These are phyloP conservation scores for Silurus glanis DNA, from an alignment of 2,113 vertebrate genomes.

Conservation along the genomic window DNA sequence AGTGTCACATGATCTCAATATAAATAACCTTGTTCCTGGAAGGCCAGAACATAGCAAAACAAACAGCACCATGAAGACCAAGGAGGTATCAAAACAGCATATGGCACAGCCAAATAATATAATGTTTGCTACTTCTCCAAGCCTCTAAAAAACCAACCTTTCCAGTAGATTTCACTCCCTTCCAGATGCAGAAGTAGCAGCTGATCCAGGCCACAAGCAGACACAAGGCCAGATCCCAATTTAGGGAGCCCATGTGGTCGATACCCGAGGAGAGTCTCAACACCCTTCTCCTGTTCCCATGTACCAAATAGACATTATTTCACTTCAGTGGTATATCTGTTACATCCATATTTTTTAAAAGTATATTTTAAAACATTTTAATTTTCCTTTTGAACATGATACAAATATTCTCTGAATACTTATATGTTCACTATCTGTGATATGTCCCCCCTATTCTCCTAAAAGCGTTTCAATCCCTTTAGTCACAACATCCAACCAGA, in stretches of 20 bases:
- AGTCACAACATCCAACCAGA: background rate
- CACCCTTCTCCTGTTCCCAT: constrained; percentile 76
- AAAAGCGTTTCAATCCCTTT: background rate
- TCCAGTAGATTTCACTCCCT: constrained; percentile 89
- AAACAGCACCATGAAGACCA: background rate
- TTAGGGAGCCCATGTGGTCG: constrained; percentile 81
- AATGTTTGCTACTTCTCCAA: background rate
- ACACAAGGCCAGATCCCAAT: constrained; percentile 85
- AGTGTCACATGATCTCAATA: background rate
- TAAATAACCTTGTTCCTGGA: constrained; percentile 1
- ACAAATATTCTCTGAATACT: background rate
- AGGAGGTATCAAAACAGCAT: background rate
- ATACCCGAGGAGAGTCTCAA: constrained; percentile 83
- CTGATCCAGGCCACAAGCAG: constrained; percentile 81
- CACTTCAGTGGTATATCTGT: background rate
- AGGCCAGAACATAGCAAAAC: background rate
- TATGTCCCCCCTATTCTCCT: background rate
- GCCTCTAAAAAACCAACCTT: constrained; percentile 73
- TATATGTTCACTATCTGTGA: background rate
- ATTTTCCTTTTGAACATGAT: background rate
- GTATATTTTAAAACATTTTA: background rate
- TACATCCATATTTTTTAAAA: background rate
- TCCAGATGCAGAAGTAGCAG: constrained; percentile 95
- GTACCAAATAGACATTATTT: background rate
- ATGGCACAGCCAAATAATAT: background rate